Percentiles rank a stretch among this genome's conserved stretches.
phyloP scores from a whole-genome alignment of 2,113 vertebrate species.

The Rhombomys opimus region DNA sequence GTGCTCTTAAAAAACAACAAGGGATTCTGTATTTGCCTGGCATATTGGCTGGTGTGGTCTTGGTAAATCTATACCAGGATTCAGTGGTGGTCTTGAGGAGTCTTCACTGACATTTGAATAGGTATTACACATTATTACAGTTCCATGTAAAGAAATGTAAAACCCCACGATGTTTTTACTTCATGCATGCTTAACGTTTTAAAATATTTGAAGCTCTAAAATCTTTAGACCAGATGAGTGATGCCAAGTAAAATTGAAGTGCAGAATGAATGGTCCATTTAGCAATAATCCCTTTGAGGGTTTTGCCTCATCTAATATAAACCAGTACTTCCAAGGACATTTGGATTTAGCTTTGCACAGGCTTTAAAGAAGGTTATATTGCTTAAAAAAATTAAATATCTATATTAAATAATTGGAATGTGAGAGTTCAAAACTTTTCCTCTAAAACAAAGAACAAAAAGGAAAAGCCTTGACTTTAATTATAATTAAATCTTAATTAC shows the following conservation, averaged over 20 bases:
- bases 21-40: neutral
- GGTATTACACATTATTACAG: neutral
- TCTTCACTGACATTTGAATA: neutral
- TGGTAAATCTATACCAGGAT: neutral
- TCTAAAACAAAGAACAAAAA: conserved; percentile 60
- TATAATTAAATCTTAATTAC: conserved; percentile 71
- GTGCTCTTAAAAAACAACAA: neutral
- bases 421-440: conserved; percentile 55
- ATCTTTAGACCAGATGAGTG: neutral
- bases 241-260: neutral
- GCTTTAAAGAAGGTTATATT: conserved; percentile 25
- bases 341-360: neutral
- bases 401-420: conserved; percentile 6
- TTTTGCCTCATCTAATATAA: neutral
- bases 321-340: neutral
- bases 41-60: neutral
- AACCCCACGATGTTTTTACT: neutral
- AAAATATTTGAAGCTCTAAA: neutral
- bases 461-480: conserved; percentile 56
- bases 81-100: neutral
- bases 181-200: neutral
- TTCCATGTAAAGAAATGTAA: neutral
- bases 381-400: neutral
- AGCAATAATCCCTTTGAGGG: neutral
- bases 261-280: neutral